A percentile compares a stretch with the other conserved stretches of the same genome.
These are phyloP conservation scores for Drosophila biarmipes DNA, from an alignment of 1,140 invertebrate genomes.

Conservation along the genomic window DNA sequence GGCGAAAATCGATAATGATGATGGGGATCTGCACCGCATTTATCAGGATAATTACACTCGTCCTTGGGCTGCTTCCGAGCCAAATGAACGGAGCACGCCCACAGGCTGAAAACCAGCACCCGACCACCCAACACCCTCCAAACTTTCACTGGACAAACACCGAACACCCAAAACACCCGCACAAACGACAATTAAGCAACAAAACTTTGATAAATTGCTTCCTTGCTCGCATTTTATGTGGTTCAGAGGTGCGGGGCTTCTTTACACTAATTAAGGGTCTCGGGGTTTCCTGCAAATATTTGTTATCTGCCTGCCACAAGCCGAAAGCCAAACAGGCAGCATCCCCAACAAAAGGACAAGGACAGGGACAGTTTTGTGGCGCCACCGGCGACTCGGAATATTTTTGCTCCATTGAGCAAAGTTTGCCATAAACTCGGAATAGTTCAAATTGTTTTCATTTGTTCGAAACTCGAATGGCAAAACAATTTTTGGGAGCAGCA, in stretches of 20 bases:
- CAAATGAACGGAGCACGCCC: constrained; percentile 49
- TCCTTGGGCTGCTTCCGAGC: constrained; percentile 9
- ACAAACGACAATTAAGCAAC: constrained; percentile 83
- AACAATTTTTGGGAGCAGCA: constrained; percentile 35
- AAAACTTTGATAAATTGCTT: constrained; percentile 84
- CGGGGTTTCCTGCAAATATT: constrained; percentile 83
- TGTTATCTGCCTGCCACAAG: constrained; percentile 69
- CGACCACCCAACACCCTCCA: constrained; percentile 15
- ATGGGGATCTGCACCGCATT: constrained; percentile 45
- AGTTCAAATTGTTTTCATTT: constrained; percentile 73
- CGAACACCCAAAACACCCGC: constrained; percentile 25
- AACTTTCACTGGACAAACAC: constrained; percentile 68
- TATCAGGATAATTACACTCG: constrained; percentile 60
- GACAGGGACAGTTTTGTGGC: constrained; percentile 68
- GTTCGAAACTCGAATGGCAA: constrained; percentile 46
- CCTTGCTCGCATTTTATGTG: constrained; percentile 78
- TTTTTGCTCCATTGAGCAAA: constrained; percentile 70
- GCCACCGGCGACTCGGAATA: constrained; percentile 56
- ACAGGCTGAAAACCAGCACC: constrained; percentile 18
- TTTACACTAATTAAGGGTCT: constrained; percentile 83
- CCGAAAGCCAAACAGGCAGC: constrained; percentile 35
- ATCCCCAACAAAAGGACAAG: constrained; percentile 50
- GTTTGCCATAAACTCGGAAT: constrained; percentile 73
- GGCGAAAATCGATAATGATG: constrained; percentile 67
- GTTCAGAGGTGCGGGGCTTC: constrained; percentile 52